Evolutionary conservation across 1,140 invertebrate species (phyloP).

Genomic region (Scaptomyza pallida): DNA sequence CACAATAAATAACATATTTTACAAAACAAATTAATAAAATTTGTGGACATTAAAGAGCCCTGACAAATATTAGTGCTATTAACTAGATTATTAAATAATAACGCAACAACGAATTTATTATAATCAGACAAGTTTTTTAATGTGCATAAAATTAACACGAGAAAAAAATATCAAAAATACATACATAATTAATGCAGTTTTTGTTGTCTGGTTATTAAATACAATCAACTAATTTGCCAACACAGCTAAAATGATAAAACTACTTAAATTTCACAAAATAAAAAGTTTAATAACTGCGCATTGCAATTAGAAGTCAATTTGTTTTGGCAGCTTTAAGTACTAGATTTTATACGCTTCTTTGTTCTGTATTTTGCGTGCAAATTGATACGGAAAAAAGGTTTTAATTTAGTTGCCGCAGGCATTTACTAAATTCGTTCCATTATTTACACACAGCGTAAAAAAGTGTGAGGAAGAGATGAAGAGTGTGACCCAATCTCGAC

Average conservation of each 20-base stretch:
- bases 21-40: constrained; percentile 8
- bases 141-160: constrained; percentile 10
- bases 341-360: constrained; percentile 27
- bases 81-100: constrained; percentile 14
- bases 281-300: constrained; percentile 24
- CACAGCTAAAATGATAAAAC: constrained; percentile 38
- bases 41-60: constrained; percentile 6
- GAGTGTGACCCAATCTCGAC: constrained; percentile 7
- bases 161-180: constrained; percentile 21
- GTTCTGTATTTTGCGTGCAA: constrained; percentile 25
- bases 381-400: constrained; percentile 43
- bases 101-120: constrained; percentile 26
- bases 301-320: constrained; percentile 55
- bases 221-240: constrained; percentile 3
- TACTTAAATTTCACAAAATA: constrained; percentile 33
- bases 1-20: constrained; percentile 2
- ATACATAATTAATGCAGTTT: constrained; percentile 38
- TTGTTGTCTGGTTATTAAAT: constrained; percentile 11
- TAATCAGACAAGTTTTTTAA: constrained; percentile 26
- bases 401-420: constrained; percentile 7
- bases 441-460: constrained; percentile 1
- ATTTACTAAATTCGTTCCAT: not conserved
- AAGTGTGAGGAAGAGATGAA: not conserved
- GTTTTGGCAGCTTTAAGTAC: constrained; percentile 14
- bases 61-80: constrained; percentile 1